phyloP scores from a whole-genome alignment of 1,140 invertebrate species.

The Scaptomyza hsui region DNA sequence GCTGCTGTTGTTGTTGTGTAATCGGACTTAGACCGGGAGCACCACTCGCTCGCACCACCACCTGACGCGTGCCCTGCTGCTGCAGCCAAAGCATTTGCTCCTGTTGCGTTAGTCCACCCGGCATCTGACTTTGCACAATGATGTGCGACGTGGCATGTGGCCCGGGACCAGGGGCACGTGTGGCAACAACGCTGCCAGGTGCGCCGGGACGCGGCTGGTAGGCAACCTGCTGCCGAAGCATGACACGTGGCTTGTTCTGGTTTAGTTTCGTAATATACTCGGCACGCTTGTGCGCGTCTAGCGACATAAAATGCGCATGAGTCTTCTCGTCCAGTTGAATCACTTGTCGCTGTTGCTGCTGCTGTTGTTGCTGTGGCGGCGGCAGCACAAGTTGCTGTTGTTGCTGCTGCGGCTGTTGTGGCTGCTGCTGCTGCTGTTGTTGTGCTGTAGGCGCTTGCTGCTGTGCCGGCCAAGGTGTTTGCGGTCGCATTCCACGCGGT shows the following conservation, averaged over 20 bases:
- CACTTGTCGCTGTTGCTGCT: conserved; percentile 85
- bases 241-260: conserved; percentile 85
- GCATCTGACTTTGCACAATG: conserved; percentile 86
- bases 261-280: conserved; percentile 91
- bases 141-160: conserved; percentile 84
- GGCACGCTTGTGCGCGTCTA: conserved; percentile 90
- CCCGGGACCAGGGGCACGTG: conserved; percentile 85
- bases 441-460: conserved; percentile 57
- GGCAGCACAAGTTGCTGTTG: conserved; percentile 72
- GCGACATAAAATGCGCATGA: conserved; percentile 92
- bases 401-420: conserved; percentile 58
- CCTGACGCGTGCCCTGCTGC: conserved; percentile 87
- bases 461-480: conserved; percentile 73
- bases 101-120: conserved; percentile 86
- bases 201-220: conserved; percentile 85
- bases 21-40: conserved; percentile 85
- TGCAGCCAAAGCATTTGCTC: conserved; percentile 89
- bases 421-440: conserved; percentile 63
- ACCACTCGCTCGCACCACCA: conserved; percentile 84
- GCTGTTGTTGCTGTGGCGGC: conserved; percentile 80
- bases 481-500: conserved; percentile 56
- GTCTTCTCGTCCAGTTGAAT: conserved; percentile 92
- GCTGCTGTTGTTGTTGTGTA: conserved; percentile 56
- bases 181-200: conserved; percentile 85
- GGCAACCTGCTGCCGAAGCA: conserved; percentile 85